phyloP scores from a whole-genome alignment of 2,797 vertebrate genomes.

The Lindbergichthys nudifrons region DNA sequence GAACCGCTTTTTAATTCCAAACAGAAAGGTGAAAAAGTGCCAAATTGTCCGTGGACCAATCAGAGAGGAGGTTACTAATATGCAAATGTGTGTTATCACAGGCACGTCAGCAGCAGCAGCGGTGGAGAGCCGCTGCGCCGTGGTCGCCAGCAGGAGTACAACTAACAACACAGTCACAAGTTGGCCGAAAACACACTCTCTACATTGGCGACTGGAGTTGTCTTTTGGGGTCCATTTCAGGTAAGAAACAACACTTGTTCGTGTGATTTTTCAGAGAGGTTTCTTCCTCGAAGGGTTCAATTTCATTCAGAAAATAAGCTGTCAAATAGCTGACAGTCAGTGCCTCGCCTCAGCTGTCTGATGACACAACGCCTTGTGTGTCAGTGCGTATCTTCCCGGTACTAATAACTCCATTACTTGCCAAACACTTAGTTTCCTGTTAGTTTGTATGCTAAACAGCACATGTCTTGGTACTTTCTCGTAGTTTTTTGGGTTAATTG shows the following conservation, averaged over 20 bases:
- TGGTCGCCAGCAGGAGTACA: constrained; percentile 84
- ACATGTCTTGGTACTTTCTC: constrained; percentile 9
- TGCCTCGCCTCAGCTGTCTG: constrained; percentile 76
- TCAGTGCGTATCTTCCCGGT: constrained; percentile 32
- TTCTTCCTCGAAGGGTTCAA: background rate
- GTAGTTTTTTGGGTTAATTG: constrained; percentile 27
- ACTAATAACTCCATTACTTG: constrained; percentile 23
- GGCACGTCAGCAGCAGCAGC: constrained; percentile 85
- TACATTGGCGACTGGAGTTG: constrained; percentile 45
- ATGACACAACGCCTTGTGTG: constrained; percentile 67
- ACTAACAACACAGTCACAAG: constrained; percentile 81
- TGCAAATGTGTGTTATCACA: constrained; percentile 84
- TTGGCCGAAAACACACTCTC: constrained; percentile 74
- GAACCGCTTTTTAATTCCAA: background rate
- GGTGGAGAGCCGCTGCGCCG: constrained; percentile 82
- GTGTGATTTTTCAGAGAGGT: background rate
- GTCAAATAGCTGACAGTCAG: constrained; percentile 74
- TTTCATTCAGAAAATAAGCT: constrained; percentile 65
- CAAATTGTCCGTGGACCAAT: constrained; percentile 75
- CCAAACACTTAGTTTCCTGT: constrained; percentile 33
- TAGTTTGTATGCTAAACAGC: background rate
- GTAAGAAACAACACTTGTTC: constrained; percentile 71
- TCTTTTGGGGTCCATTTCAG: constrained; percentile 55
- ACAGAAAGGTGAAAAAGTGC: background rate
- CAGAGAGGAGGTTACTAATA: constrained; percentile 77